Base-by-base conservation (phyloP, 2,797 vertebrate species). In the Notolabrus celidotus region DNA sequence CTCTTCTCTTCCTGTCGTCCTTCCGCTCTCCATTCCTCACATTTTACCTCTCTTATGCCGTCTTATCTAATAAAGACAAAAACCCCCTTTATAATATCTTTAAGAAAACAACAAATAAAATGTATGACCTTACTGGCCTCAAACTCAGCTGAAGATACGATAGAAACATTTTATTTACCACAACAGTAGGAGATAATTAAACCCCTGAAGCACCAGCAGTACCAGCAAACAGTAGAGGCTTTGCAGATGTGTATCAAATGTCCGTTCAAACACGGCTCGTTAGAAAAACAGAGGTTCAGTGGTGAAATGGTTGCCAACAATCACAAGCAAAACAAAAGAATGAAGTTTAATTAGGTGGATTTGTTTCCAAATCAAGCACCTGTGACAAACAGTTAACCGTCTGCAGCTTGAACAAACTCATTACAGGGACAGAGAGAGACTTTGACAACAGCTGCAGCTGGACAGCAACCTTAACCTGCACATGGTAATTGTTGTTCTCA, bases 101-200 rank as follows among this genome's bases (percentile, higher is more conserved):
- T 36, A 36, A 36, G 36, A 36, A 14, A 36, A 36, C 11, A 14
- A 3, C 2, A 36, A 36, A 36, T 36, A 12, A 52, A 45, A 61
- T 41, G 22, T 42, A 29, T 38, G 43, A 0, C 12, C 10, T 53
- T 22, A 39, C 34, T 15, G 49, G 5, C 14, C 39, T 12, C 27
- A 58, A 23, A 11, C 14, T 23, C 0, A 4, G 14, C 45, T 12
- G n/a, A 2, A 22, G n/a, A n/a, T n/a, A n/a, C n/a, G n/a, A n/a
- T n/a, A n/a, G n/a, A n/a, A n/a, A n/a, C n/a, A 7, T 17, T 56
- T 53, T 61, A 56, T 68, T 53, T 36, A 38, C 10, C 8, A 25
- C 43, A 47, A 46, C 54, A n/a, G 19, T 14, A 49, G 42, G 41
- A 29, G 7, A 5, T 42, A 11, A 61, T 50, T 34, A 22, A 19